Conservation (phyloP, 2,797 vertebrate species). For the Lophotriccus pileatus region DNA sequence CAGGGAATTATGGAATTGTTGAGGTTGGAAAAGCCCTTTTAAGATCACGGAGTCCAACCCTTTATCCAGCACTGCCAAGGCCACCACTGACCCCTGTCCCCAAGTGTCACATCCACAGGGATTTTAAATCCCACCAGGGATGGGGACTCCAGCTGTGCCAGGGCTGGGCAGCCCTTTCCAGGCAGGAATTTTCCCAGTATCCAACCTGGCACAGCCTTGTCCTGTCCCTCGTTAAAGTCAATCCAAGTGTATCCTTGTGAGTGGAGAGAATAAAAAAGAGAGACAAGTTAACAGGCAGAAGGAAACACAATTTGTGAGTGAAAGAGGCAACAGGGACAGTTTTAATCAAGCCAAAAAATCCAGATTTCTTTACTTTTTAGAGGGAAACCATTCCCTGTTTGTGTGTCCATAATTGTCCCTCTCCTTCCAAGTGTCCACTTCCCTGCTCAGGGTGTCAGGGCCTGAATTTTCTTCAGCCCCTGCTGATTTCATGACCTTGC, state of each 20-base stretch:
- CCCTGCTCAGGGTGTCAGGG: not conserved
- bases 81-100: not conserved
- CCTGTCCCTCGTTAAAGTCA: not conserved
- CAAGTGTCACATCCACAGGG: not conserved
- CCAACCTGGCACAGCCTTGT: not conserved
- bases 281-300: not conserved
- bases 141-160: too few relatives aligned
- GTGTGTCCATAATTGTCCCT: not conserved
- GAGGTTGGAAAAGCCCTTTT: not conserved
- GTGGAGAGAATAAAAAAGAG: not conserved
- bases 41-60: not conserved
- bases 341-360: fast-evolving
- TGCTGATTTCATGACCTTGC: not conserved
- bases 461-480: fast-evolving
- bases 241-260: not conserved
- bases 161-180: too few relatives aligned
- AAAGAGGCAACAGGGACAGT: not conserved
- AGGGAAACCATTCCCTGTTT: not conserved
- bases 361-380: not conserved
- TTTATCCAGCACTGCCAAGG: not conserved
- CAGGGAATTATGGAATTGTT: not conserved
- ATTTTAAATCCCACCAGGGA: not conserved
- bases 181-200: not conserved
- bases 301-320: fast-evolving
- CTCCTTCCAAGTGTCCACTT: not conserved